phyloP scores from a whole-genome alignment of 1,140 invertebrate genomes.

The Bursaphelenchus mucronatus region DNA sequence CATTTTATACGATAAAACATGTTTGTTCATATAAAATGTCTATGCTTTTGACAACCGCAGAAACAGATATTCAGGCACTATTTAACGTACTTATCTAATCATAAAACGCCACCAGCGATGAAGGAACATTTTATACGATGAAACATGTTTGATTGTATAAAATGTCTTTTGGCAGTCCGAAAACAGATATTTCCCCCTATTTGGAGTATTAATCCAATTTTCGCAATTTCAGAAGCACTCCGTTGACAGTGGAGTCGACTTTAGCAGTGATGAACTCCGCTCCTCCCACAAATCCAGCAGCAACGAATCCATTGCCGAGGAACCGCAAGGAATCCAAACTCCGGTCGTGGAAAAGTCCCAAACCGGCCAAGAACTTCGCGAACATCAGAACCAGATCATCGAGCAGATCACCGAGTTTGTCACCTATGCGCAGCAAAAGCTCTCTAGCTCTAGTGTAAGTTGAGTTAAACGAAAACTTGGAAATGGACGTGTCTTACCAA shows the following conservation, averaged over 20 bases:
- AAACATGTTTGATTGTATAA: no score
- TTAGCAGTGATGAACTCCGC: background rate
- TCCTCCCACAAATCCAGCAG: conserved; percentile 5
- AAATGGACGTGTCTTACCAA: background rate
- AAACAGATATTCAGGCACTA: no score
- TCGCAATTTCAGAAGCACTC: conserved; percentile 19
- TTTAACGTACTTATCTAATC: no score
- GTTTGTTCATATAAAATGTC: no score
- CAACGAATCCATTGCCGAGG: conserved; percentile 16
- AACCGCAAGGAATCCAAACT: background rate
- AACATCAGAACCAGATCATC: conserved; percentile 18
- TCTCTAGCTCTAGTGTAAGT: conserved; percentile 4
- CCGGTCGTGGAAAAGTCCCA: background rate
- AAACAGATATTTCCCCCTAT: no score
- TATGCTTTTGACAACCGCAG: no score
- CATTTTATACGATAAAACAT: no score
- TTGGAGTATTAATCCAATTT: no score
- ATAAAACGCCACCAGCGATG: no score
- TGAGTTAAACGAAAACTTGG: background rate
- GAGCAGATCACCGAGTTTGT: conserved; percentile 24
- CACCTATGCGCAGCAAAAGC: conserved; percentile 11
- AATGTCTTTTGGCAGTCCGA: no score
- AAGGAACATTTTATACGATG: no score
- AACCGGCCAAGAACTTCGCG: background rate
- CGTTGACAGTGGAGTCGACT: conserved; percentile 21